Evolutionary conservation across 2,888 invertebrate genomes (phyloP).

Genomic region (Linyphia triangularis): DNA sequence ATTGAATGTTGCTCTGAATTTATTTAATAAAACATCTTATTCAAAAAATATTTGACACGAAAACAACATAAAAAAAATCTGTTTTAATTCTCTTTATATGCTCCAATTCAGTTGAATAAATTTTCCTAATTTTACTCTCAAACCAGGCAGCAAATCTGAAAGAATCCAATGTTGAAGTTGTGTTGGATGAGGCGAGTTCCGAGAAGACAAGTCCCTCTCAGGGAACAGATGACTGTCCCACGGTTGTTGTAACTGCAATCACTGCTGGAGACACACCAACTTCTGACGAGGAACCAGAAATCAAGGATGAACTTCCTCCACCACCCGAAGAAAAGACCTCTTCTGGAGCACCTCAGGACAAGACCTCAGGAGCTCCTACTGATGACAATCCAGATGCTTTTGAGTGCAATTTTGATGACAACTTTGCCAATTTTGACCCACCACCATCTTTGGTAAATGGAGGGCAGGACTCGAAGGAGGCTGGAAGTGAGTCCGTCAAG

Average conservation of each 20-base stretch:
- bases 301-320: conserved; percentile 37
- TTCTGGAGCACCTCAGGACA: background rate
- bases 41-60: background rate
- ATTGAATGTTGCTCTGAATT: too few relatives aligned
- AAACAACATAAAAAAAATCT: background rate
- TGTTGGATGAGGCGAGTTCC: conserved; percentile 30
- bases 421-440: conserved; percentile 2
- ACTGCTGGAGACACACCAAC: conserved; percentile 58
- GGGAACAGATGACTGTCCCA: conserved; percentile 62
- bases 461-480: background rate
- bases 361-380: background rate
- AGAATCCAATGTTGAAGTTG: conserved; percentile 16
- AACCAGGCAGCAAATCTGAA: conserved; percentile 31
- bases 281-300: conserved; percentile 65
- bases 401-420: conserved; percentile 60
- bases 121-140: conserved; percentile 4
- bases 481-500: conserved; percentile 37
- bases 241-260: conserved; percentile 54
- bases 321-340: background rate
- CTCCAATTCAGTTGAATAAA: too few relatives aligned
- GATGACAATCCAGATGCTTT: conserved; percentile 47
- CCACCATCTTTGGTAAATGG: conserved; percentile 9
- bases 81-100: background rate
- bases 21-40: too few relatives aligned
- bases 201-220: conserved; percentile 37